Evolutionary conservation across 1,140 invertebrate species (phyloP).

Genomic region (Drosophila lini): DNA sequence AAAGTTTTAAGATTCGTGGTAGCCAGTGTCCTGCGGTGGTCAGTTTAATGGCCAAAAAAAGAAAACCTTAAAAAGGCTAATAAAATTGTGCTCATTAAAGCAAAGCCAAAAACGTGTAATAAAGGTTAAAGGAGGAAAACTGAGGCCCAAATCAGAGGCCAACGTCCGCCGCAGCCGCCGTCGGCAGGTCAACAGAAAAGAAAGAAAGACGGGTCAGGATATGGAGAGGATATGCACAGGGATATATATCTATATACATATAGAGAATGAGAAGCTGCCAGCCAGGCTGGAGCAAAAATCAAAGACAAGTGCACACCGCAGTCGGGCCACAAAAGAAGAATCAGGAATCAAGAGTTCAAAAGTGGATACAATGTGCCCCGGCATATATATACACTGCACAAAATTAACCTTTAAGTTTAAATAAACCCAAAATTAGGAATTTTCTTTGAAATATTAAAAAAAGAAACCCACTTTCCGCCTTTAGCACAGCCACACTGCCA

Average conservation of each 20-base stretch:
- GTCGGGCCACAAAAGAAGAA: constrained; percentile 62
- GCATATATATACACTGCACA: constrained; percentile 11
- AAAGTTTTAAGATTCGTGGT: constrained; percentile 47
- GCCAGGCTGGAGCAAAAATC: constrained; percentile 36
- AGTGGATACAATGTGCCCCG: constrained; percentile 45
- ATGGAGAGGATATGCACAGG: constrained; percentile 23
- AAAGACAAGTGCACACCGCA: constrained; percentile 72
- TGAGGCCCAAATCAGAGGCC: constrained; percentile 36
- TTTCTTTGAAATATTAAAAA: not conserved
- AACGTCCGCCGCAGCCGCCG: constrained; percentile 14
- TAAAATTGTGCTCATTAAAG: constrained; percentile 80
- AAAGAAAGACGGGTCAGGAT: not conserved
- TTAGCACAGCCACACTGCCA: not conserved
- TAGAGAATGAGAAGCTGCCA: not conserved
- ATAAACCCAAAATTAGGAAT: not conserved
- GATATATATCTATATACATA: constrained; percentile 1
- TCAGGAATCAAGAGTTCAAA: constrained; percentile 67
- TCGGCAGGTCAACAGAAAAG: constrained; percentile 44
- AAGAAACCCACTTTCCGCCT: not conserved
- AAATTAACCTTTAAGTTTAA: not conserved
- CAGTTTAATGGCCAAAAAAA: constrained; percentile 17
- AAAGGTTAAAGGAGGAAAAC: constrained; percentile 66
- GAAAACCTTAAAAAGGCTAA: constrained; percentile 67
- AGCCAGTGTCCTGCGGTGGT: constrained; percentile 9
- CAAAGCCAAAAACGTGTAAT: constrained; percentile 69